A percentile compares a stretch with the other conserved stretches of the same genome.
Evolutionary conservation across 1,140 invertebrate genomes (phyloP).

Genomic region (Achatina immaculata): DNA sequence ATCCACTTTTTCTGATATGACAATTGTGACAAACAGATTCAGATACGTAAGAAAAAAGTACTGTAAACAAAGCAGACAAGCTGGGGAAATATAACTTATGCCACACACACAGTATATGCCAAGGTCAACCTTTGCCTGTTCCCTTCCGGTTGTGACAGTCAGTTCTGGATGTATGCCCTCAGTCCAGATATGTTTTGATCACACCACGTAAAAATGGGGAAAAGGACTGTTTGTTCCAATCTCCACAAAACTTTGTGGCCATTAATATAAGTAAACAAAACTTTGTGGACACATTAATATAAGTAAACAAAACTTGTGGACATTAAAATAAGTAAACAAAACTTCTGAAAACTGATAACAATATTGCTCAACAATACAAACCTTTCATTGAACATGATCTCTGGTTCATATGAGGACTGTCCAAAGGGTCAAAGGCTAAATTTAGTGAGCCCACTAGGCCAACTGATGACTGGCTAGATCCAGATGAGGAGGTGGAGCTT

Average conservation of each 20-base stretch:
- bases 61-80: too few species aligned
- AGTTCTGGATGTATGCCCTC: too few species aligned
- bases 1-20: too few species aligned
- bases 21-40: too few species aligned
- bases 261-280: neutral
- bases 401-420: constrained; percentile 77
- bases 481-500: constrained; percentile 76
- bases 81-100: too few species aligned
- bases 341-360: neutral
- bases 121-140: too few species aligned
- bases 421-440: constrained; percentile 69
- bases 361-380: constrained; percentile 73
- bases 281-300: too few species aligned
- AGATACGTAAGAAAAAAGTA: too few species aligned
- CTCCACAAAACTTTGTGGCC: neutral
- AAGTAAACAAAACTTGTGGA: neutral
- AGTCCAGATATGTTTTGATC: neutral
- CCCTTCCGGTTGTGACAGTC: too few species aligned
- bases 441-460: constrained; percentile 66
- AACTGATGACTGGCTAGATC: constrained; percentile 69
- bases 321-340: neutral
- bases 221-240: neutral
- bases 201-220: neutral
- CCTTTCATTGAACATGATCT: constrained; percentile 79
- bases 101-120: too few species aligned